Evolutionary conservation across 2,888 invertebrate genomes (phyloP).

Genomic region (Willowsia nigromaculata): DNA sequence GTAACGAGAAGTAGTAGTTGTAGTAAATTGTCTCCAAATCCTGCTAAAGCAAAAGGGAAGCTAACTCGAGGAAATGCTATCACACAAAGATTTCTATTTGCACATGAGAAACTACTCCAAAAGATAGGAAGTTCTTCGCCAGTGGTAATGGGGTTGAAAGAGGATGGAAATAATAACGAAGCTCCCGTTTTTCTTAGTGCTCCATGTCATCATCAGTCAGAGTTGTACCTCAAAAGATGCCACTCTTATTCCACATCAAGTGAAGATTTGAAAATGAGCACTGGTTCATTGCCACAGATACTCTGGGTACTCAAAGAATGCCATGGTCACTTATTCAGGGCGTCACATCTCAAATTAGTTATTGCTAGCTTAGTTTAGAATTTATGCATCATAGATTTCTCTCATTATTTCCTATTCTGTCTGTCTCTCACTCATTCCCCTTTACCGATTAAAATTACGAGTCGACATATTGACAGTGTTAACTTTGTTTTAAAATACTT

Average conservation of each 20-base stretch:
- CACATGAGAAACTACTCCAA: constrained; percentile 52
- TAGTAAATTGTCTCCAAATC: not conserved
- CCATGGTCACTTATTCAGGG: not conserved
- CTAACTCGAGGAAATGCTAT: constrained; percentile 58
- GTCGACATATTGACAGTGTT: too few relatives aligned
- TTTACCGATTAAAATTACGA: too few relatives aligned
- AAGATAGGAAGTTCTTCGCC: constrained; percentile 35
- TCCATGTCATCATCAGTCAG: not conserved
- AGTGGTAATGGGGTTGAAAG: not conserved
- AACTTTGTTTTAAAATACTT: too few relatives aligned
- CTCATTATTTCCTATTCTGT: too few relatives aligned
- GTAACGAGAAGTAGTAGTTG: constrained; percentile 10
- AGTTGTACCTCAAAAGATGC: not conserved
- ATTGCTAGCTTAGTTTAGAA: too few relatives aligned
- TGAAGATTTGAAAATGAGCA: not conserved
- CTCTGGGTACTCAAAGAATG: constrained; percentile 22
- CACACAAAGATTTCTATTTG: constrained; percentile 70
- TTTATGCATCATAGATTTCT: too few relatives aligned
- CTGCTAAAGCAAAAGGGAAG: not conserved
- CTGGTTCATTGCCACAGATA: constrained; percentile 31
- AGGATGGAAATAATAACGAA: constrained; percentile 20
- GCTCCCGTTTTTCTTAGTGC: not conserved
- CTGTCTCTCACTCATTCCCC: too few relatives aligned
- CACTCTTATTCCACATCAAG: not conserved
- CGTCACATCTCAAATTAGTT: too few relatives aligned